Conservation (phyloP, 2,113 vertebrate genomes). For the Vimba vimba region DNA sequence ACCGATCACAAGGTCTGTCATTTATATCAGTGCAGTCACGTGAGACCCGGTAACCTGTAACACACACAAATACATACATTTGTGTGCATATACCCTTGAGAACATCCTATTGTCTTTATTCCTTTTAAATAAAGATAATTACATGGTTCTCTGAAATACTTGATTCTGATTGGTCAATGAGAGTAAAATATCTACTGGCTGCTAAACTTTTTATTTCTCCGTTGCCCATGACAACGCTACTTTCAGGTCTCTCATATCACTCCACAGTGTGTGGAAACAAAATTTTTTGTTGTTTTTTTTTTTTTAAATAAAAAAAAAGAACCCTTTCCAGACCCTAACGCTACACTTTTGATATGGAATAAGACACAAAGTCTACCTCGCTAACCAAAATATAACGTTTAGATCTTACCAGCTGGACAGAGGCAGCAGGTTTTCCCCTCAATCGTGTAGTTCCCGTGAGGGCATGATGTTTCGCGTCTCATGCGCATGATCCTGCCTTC, state of each 20-base stretch:
- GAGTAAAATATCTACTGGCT: neutral
- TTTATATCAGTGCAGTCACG: conserved; percentile 46
- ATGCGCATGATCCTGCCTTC: neutral
- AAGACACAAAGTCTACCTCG: neutral
- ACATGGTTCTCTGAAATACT: neutral
- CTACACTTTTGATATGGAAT: neutral
- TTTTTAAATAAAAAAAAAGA: too few species aligned
- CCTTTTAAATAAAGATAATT: neutral
- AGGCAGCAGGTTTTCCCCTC: conserved; percentile 44
- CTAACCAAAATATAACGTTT: too few species aligned
- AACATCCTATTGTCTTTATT: neutral
- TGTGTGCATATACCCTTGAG: too few species aligned
- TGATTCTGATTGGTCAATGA: neutral
- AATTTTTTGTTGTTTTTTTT: too few species aligned
- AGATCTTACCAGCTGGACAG: conserved; percentile 58
- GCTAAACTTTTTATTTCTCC: neutral
- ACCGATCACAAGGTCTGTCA: conserved; percentile 29
- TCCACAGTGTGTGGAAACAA: neutral
- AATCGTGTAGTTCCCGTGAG: conserved; percentile 33
- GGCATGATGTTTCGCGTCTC: conserved; percentile 10
- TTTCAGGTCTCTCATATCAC: neutral
- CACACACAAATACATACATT: conserved; percentile 30
- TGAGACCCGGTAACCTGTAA: conserved; percentile 55
- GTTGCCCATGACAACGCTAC: neutral
- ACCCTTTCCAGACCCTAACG: neutral